Conservation (phyloP, 2,113 vertebrate genomes). For the Corythornis vintsioides region DNA sequence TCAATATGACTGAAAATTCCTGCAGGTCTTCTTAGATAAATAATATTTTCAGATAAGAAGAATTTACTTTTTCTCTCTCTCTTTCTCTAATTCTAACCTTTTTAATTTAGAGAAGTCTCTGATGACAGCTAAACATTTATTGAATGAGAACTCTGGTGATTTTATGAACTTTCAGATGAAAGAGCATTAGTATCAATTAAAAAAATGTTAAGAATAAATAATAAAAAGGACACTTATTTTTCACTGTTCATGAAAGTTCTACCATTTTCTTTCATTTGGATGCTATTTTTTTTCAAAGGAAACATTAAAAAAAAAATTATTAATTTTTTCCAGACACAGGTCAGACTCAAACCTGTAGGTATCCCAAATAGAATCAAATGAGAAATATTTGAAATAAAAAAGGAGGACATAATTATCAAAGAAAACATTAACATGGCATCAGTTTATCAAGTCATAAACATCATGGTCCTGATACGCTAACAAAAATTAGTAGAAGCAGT, state of each 20-base stretch:
- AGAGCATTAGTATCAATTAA: neutral
- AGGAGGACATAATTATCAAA: neutral
- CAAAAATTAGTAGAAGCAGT: neutral
- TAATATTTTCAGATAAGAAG: slow-evolving; percentile 42
- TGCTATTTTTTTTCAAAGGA: neutral
- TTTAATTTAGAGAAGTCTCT: slow-evolving; percentile 32
- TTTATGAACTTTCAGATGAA: slow-evolving; percentile 28
- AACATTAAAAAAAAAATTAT: neutral
- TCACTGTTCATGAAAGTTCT: neutral
- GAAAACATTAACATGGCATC: neutral
- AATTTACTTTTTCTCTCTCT: neutral
- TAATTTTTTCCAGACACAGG: neutral
- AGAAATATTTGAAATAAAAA: neutral
- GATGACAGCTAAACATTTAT: slow-evolving; percentile 36
- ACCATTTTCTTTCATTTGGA: neutral
- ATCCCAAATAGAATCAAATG: neutral
- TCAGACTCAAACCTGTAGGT: neutral
- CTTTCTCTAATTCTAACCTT: neutral
- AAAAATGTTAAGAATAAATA: neutral
- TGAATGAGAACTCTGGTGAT: slow-evolving; percentile 26
- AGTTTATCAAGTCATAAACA: neutral
- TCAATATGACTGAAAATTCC: neutral
- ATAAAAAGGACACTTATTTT: neutral
- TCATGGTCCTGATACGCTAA: neutral
- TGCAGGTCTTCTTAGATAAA: neutral